phyloP scores from a whole-genome alignment of 35 echinoderm and acorn worm species.

The Holothuria glaberrima region DNA sequence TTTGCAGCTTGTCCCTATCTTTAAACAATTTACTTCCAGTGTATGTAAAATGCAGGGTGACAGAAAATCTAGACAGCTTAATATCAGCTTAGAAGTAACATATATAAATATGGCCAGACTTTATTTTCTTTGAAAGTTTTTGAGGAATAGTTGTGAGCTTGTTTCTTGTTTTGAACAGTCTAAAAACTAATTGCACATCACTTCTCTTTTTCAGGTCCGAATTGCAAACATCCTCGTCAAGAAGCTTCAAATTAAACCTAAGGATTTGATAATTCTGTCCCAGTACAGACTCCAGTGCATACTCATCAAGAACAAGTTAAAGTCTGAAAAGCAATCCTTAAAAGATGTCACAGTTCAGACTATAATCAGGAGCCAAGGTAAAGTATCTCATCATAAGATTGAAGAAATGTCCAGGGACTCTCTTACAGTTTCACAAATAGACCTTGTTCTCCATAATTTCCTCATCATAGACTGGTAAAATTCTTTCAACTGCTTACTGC shows the following conservation, averaged over 20 bases:
- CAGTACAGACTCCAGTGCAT: slow-evolving; percentile 32
- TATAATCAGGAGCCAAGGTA: slow-evolving; percentile 36
- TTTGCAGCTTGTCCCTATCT: too few species aligned
- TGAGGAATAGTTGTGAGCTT: not conserved
- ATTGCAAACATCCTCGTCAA: not conserved
- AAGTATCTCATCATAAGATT: too few species aligned
- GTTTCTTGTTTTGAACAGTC: not conserved
- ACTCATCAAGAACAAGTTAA: not conserved
- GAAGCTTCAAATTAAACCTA: not conserved
- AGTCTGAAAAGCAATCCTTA: not conserved
- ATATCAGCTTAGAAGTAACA: not conserved
- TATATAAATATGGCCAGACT: not conserved
- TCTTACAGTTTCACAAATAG: too few species aligned
- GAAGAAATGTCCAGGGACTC: too few species aligned
- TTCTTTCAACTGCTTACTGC: too few species aligned
- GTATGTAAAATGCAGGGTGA: not conserved
- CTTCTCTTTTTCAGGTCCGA: not conserved
- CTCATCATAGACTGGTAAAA: too few species aligned
- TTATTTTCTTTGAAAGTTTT: not conserved
- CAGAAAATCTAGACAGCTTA: not conserved
- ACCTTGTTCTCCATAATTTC: too few species aligned
- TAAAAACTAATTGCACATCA: too few species aligned
- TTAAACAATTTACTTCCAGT: not conserved
- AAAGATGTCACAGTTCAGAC: slow-evolving; percentile 9
- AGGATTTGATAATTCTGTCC: not conserved